Conservation (phyloP, 2,797 vertebrate species). For the Monodelphis domestica region DNA sequence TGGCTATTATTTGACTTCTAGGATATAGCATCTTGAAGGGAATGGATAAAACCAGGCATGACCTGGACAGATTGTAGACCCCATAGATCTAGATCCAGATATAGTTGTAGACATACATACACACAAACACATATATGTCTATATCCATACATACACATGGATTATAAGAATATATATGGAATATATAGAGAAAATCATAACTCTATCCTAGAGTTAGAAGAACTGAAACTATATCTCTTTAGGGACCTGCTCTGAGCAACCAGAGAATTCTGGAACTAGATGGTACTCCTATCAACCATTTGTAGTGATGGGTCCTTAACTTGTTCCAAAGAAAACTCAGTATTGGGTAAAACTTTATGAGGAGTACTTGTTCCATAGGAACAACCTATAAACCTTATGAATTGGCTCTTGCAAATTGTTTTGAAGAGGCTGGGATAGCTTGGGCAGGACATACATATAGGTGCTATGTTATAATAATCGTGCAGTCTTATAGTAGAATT, state of each 20-base stretch:
- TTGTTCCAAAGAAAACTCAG: background rate
- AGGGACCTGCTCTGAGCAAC: background rate
- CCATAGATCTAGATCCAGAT: no score
- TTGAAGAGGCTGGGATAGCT: no score
- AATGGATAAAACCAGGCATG: background rate
- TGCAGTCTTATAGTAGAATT: background rate
- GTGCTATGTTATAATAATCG: background rate
- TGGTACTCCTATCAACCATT: background rate
- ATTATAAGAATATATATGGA: background rate
- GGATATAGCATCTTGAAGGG: background rate
- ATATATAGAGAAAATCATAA: background rate
- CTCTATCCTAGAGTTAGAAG: background rate
- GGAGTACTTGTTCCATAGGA: background rate
- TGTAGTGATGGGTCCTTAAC: background rate
- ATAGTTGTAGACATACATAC: no score
- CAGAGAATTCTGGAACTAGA: background rate
- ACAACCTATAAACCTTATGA: background rate
- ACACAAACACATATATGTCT: no score
- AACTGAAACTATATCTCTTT: background rate
- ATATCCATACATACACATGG: no score
- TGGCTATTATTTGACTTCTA: background rate
- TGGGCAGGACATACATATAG: no score
- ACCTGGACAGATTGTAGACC: background rate
- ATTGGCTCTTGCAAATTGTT: background rate
- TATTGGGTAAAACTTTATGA: background rate